These are phyloP conservation scores for Polypedilum vanderplanki DNA, from an alignment of 1,140 invertebrate genomes.

Conservation along the genomic window DNA sequence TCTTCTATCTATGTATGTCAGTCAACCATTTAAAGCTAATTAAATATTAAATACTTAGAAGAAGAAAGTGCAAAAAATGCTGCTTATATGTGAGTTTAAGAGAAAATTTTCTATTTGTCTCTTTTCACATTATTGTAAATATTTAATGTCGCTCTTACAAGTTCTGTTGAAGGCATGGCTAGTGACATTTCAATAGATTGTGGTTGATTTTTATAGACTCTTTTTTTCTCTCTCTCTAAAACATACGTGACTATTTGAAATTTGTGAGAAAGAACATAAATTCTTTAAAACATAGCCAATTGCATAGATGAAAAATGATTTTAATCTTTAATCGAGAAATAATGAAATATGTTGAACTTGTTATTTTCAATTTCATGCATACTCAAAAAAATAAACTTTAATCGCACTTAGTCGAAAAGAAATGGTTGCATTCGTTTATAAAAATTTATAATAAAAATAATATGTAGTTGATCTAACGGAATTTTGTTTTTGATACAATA, in stretches of 20 bases:
- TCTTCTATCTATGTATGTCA: background rate
- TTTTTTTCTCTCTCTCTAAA: too few relatives aligned
- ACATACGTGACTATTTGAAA: too few relatives aligned
- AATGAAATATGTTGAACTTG: too few relatives aligned
- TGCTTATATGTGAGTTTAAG: background rate
- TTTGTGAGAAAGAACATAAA: too few relatives aligned
- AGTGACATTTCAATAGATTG: constrained; percentile 12
- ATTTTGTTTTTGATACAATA: background rate
- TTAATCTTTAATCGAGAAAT: too few relatives aligned
- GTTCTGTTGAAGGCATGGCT: background rate
- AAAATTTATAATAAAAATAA: background rate
- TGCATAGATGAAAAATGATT: too few relatives aligned
- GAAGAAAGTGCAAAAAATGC: constrained; percentile 13
- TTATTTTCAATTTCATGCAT: background rate
- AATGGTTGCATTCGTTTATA: constrained; percentile 13
- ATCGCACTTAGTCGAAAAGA: background rate
- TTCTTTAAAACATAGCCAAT: too few relatives aligned
- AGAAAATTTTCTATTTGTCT: background rate
- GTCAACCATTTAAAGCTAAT: constrained; percentile 12
- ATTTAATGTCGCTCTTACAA: background rate
- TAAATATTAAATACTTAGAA: background rate
- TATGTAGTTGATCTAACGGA: constrained; percentile 9
- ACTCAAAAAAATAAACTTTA: background rate
- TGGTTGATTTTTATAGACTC: background rate
- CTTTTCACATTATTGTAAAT: constrained; percentile 1